Base-by-base conservation (phyloP, 2,797 vertebrate species). In the Dicrostonyx torquatus region DNA sequence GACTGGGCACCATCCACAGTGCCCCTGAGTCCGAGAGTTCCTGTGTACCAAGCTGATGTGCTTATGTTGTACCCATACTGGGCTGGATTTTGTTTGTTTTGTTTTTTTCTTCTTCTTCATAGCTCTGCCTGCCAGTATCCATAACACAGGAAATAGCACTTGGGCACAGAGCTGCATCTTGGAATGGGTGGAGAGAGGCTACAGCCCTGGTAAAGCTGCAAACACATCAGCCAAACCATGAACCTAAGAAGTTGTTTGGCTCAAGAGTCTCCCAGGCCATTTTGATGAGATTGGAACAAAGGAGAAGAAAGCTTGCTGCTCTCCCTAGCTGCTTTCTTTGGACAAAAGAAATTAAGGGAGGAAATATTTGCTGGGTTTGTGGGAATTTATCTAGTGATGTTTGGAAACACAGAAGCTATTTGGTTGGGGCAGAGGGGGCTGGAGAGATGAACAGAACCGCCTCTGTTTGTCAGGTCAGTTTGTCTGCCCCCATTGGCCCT, bases 261-360 rank as follows among this genome's bases (percentile, higher is more conserved):
- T 66, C 31, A 5, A 76, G 45, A 60, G 24, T 85, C 43, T 53
- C 88, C 62, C 62, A 40, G 34, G 31, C 15, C 62, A 66, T 26
- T 89, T 58, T 9, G 24, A 85, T 77, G 82, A 91, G 78, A 91
- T 83, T 83, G 62, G 90, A 88, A 87, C 87, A 45, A 90, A 96
- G 66, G 62, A 92, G 68, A 10, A 24, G 0, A 31, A 83, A 78
- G 55, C 22, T 7, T 26, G 10, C 70, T 75, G n/a, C 53, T 53
- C 45, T 64, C 86, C n/a, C 43, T 11, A 48, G 83, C 24, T 68
- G 24, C 9, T 53, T 8, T 83, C 66, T 43, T 58, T 79, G 66
- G 87, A 80, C 53, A 60, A 83, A 91, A 85, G 62, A 84, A 92
- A 85, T 87, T 75, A 77, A 92, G 60, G 55, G n/a, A 77, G 73